phyloP scores from a whole-genome alignment of 2,888 invertebrate genomes.

The Lasioglossum lativentre region DNA sequence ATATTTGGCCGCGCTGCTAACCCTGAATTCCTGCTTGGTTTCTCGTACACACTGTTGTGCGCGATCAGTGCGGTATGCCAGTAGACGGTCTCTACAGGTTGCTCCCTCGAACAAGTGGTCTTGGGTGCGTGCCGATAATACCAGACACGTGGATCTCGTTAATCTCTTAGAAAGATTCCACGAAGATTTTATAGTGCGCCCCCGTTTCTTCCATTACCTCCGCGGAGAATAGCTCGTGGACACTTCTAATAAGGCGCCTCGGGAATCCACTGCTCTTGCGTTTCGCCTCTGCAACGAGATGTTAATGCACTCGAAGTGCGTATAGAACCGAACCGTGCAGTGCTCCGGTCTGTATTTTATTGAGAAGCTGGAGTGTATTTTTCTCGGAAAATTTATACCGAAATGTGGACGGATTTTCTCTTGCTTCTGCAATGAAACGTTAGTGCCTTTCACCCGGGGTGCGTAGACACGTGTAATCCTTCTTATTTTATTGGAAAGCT shows the following conservation, averaged over 20 bases:
- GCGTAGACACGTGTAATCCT: no score
- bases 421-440: neutral
- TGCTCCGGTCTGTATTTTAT: neutral
- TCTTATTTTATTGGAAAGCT: no score
- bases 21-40: conserved; percentile 70
- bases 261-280: neutral
- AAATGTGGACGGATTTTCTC: neutral
- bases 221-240: neutral
- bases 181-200: conserved; percentile 18
- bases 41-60: conserved; percentile 61
- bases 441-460: no score
- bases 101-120: conserved; percentile 75
- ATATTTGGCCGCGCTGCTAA: conserved; percentile 72
- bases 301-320: neutral
- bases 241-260: conserved; percentile 1
- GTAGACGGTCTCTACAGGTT: conserved; percentile 72
- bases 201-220: neutral
- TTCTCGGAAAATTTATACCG: neutral
- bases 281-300: neutral
- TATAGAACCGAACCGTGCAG: neutral
- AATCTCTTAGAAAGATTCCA: conserved; percentile 54
- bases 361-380: neutral
- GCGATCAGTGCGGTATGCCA: conserved; percentile 67
- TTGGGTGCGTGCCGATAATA: conserved; percentile 73
- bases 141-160: conserved; percentile 71